Percentiles rank a stretch among this genome's conserved stretches.
Evolutionary conservation across 2,888 invertebrate species (phyloP).

Genomic region (Volucella inanis): DNA sequence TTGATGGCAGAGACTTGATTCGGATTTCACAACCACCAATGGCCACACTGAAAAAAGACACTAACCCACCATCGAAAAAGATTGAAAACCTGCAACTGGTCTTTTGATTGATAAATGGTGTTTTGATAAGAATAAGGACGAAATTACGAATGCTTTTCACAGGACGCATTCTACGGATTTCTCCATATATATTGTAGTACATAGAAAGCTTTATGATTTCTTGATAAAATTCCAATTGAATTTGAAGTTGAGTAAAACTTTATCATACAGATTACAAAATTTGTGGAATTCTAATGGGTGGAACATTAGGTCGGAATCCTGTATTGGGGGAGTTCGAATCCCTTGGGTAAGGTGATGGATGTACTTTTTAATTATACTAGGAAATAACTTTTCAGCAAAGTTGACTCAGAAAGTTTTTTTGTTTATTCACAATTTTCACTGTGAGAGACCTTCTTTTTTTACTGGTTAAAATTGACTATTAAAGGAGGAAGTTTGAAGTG

Average conservation of each 20-base stretch:
- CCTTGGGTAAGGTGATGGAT: conserved; percentile 9
- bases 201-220: background rate
- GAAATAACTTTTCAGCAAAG: no score
- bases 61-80: background rate
- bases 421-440: no score
- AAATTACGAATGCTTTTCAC: conserved; percentile 9
- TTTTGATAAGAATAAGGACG: conserved; percentile 38
- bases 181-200: no score
- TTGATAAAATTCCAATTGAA: conserved; percentile 27
- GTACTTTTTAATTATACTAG: background rate
- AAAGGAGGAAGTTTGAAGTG: no score
- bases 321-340: background rate
- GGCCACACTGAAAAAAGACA: background rate
- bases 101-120: conserved; percentile 54
- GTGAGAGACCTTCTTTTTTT: no score
- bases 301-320: background rate
- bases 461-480: no score
- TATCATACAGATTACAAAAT: conserved; percentile 12
- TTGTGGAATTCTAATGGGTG: background rate
- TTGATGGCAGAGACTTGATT: background rate
- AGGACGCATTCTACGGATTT: background rate
- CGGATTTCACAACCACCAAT: background rate
- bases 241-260: conserved; percentile 30
- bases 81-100: conserved; percentile 37
- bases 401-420: no score